A percentile compares a stretch with the other conserved stretches of the same genome.
Conservation (phyloP, 2,113 vertebrate species). For the Pangasianodon hypophthalmus region DNA sequence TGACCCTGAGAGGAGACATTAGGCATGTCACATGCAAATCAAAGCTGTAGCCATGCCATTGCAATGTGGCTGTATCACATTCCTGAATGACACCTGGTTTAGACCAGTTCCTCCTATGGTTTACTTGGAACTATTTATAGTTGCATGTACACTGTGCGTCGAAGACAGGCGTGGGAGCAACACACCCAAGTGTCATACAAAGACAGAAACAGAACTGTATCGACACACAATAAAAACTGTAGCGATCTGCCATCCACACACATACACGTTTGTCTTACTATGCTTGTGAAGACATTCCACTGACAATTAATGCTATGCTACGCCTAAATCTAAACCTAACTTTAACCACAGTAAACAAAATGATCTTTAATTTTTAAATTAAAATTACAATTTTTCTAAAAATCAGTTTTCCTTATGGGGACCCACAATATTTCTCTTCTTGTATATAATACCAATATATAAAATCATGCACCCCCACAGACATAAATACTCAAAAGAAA, state of each 20-base stretch:
- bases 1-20: slow-evolving; percentile 11
- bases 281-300: background rate
- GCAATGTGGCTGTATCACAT: slow-evolving; percentile 45
- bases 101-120: slow-evolving; percentile 51
- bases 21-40: slow-evolving; percentile 1
- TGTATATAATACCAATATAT: background rate
- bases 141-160: slow-evolving; percentile 6
- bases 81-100: slow-evolving; percentile 53
- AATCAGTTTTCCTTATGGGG: background rate
- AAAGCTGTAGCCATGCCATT: slow-evolving; percentile 6
- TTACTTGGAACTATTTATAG: slow-evolving; percentile 51
- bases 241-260: background rate
- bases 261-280: background rate
- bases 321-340: background rate
- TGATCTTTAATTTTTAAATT: background rate
- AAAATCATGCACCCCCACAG: background rate
- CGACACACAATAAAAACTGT: background rate
- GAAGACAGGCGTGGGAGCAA: slow-evolving; percentile 25
- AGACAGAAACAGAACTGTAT: slow-evolving; percentile 21
- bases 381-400: background rate
- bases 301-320: background rate
- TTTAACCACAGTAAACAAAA: background rate
- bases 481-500: background rate
- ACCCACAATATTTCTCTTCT: background rate
- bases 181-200: slow-evolving; percentile 44